Evolutionary conservation across 2,113 vertebrate species (phyloP), one percentile per base, ranked within the genome.

Genomic region (Origma solitaria): DNA sequence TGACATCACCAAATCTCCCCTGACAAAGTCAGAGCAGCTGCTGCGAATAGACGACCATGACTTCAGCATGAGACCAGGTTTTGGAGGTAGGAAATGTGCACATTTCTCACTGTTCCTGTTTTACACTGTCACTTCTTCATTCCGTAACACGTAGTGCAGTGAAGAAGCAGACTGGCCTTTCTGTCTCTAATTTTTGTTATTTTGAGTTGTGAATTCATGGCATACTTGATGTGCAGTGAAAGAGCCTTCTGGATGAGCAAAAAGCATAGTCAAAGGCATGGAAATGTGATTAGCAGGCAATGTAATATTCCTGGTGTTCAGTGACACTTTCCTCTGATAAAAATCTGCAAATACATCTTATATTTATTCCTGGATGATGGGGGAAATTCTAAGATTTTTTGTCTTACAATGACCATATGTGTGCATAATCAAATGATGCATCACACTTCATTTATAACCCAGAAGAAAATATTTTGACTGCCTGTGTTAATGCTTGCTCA

Each of bases 51-150:
- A 99, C 0, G 99, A 99, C 96, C 99, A 99, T 2, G 99, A 99
- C 70, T 99, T 99, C 97, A 99, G 99, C 96, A 99, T 99, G 99
- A 98, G 99, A 64, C 99, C 99, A 17, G 99, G 99, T 7, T 99
- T 99, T 86, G 99, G 99, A 99, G 99, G 99, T 99, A 97, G 47
- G 98, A 42, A 87, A 45, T 0, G 0, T 45, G n/a, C 47, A 22
- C 13, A 16, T 47, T 73, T 78, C 31, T 50, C n/a, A 24, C 38
- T 66, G 37, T 12, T 79, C 10, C 25, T 72, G 21, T 57, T 94
- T 51, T 49, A 53, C 4, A 18, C 23, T 33, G 30, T 30, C 22
- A 10, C 14, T 82, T 61, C 58, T 69, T 90, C 49, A 4, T 50
- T 12, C 19, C 47, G 12, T 17, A 56, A 61, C 25, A 25, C 0